phyloP scores from a whole-genome alignment of 2,113 vertebrate genomes.

The Puntigrus tetrazona region DNA sequence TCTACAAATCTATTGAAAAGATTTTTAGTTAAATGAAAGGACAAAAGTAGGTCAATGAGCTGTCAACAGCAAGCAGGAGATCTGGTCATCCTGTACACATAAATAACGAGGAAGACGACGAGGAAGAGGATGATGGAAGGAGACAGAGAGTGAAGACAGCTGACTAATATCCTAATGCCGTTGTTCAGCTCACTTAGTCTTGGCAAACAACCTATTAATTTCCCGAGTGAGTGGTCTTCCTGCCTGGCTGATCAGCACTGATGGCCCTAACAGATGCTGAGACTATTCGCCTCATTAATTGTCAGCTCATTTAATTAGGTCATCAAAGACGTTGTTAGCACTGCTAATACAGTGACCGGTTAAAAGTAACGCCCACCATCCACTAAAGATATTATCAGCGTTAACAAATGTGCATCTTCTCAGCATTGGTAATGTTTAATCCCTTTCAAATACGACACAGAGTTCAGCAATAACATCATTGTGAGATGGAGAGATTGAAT shows the following conservation, averaged over 20 bases:
- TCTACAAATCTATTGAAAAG: background rate
- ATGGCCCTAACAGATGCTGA: slow-evolving; percentile 36
- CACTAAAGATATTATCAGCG: background rate
- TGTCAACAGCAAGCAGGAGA: background rate
- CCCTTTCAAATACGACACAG: background rate
- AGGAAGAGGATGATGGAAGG: slow-evolving; percentile 18
- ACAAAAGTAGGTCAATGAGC: slow-evolving; percentile 17
- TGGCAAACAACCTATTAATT: slow-evolving; percentile 64
- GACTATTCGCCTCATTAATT: slow-evolving; percentile 42
- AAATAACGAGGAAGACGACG: slow-evolving; percentile 14
- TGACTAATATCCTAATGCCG: slow-evolving; percentile 41
- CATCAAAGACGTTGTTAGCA: slow-evolving; percentile 40
- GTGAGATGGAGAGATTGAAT: background rate
- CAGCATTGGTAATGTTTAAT: background rate
- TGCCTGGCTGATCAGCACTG: slow-evolving; percentile 44
- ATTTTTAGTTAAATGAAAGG: background rate
- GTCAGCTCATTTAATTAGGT: slow-evolving; percentile 33
- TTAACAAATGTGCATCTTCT: slow-evolving; percentile 2
- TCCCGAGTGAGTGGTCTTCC: slow-evolving; percentile 51
- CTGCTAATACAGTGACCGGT: slow-evolving; percentile 8
- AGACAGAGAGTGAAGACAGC: slow-evolving; percentile 32
- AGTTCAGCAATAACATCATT: background rate
- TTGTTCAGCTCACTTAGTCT: slow-evolving; percentile 66
- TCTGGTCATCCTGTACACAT: background rate
- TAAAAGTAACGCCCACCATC: background rate